Evolutionary conservation across 1,140 invertebrate species (phyloP).

Genomic region (Lepidotrigona ventralis): DNA sequence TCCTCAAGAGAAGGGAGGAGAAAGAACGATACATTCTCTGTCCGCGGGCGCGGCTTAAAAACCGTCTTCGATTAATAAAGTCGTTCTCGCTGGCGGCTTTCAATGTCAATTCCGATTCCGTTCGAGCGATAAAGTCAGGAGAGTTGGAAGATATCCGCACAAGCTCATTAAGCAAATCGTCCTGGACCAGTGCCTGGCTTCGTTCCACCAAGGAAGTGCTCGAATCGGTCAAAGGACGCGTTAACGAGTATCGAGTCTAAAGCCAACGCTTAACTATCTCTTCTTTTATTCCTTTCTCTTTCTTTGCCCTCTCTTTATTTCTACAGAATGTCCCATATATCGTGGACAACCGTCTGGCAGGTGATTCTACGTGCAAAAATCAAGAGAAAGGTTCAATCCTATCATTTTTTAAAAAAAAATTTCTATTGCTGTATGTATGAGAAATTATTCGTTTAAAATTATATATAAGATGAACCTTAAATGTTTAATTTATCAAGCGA

Average conservation of each 20-base stretch:
- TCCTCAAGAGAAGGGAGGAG: not conserved
- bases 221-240: constrained; percentile 38
- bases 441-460: too few species aligned
- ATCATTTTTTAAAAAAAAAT: too few species aligned
- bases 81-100: not conserved
- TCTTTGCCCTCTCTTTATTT: not conserved
- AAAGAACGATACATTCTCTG: not conserved
- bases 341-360: too few species aligned
- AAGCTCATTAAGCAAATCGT: constrained; percentile 56
- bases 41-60: not conserved
- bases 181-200: constrained; percentile 9
- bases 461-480: too few species aligned
- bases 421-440: too few species aligned
- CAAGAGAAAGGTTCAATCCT: too few species aligned
- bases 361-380: too few species aligned
- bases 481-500: too few species aligned
- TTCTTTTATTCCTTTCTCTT: not conserved
- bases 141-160: constrained; percentile 24
- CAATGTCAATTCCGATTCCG: constrained; percentile 24
- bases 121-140: constrained; percentile 23
- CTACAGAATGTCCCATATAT: too few species aligned
- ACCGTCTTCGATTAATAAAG: constrained; percentile 21
- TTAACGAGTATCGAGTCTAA: constrained; percentile 56
- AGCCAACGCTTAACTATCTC: not conserved
- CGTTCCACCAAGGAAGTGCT: constrained; percentile 7